Percentiles rank a stretch among this genome's conserved stretches.
phyloP scores from a whole-genome alignment of 2,113 vertebrate species.

The Varanus komodoensis region DNA sequence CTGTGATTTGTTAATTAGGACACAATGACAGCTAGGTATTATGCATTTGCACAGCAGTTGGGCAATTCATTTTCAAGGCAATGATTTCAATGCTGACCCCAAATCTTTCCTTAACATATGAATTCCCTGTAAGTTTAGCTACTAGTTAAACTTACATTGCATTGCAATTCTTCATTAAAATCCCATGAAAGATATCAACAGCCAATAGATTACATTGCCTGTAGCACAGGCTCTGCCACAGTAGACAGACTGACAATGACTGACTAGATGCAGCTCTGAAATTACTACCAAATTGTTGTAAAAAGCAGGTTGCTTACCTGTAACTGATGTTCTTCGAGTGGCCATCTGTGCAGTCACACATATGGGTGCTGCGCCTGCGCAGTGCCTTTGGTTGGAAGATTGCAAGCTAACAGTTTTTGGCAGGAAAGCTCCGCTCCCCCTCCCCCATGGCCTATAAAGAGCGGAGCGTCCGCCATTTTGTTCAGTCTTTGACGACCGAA shows the following conservation, averaged over 20 bases:
- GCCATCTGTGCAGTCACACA: too few relatives aligned
- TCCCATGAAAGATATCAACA: slow-evolving; percentile 15
- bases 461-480: too few relatives aligned
- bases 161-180: not conserved
- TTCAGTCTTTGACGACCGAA: too few relatives aligned
- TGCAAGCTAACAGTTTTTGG: too few relatives aligned
- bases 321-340: too few relatives aligned
- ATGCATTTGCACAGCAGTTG: not conserved
- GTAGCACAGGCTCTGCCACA: not conserved
- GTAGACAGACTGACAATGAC: slow-evolving; percentile 23
- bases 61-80: not conserved
- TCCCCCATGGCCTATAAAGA: too few relatives aligned
- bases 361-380: too few relatives aligned
- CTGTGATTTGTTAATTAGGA: slow-evolving; percentile 6
- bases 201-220: not conserved
- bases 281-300: slow-evolving; percentile 4
- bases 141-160: not conserved
- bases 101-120: slow-evolving; percentile 1
- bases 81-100: not conserved
- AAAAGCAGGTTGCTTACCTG: too few relatives aligned
- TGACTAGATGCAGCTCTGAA: not conserved
- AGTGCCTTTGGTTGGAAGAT: too few relatives aligned
- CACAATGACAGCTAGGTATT: not conserved
- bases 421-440: too few relatives aligned
- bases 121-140: slow-evolving; percentile 16